These are phyloP conservation scores for Sander vitreus DNA, from an alignment of 2,113 vertebrate species.

Conservation along the genomic window DNA sequence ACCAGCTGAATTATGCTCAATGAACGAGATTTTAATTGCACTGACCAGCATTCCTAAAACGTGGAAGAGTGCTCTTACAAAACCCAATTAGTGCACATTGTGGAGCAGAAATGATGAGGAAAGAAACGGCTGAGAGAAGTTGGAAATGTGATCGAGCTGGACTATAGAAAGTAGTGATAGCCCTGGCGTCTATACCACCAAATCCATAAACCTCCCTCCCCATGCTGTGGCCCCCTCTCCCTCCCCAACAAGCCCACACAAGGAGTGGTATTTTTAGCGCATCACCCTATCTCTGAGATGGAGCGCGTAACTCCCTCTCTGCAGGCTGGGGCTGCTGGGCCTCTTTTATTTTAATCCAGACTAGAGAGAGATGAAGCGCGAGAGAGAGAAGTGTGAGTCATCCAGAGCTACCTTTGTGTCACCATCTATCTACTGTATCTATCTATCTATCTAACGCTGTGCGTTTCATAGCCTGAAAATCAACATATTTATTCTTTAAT, in stretches of 20 bases:
- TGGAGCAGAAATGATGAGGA: conserved; percentile 22
- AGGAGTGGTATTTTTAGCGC: conserved; percentile 84
- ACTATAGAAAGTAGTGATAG: conserved; percentile 21
- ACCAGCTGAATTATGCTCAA: conserved; percentile 24
- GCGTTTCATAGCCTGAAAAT: neutral
- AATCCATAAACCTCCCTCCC: conserved; percentile 72
- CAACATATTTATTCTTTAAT: conserved; percentile 31
- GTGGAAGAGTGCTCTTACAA: conserved; percentile 25
- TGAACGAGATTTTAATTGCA: conserved; percentile 49
- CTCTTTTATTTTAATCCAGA: conserved; percentile 88
- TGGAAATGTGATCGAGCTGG: conserved; percentile 18
- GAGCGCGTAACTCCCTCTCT: conserved; percentile 83
- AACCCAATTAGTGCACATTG: conserved; percentile 46
- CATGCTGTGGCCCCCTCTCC: conserved; percentile 11
- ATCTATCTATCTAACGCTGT: conserved; percentile 27
- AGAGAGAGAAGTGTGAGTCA: conserved; percentile 81
- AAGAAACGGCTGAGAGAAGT: neutral
- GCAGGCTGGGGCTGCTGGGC: conserved; percentile 82
- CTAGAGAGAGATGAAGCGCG: conserved; percentile 69
- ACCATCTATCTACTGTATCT: conserved; percentile 61
- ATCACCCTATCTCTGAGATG: conserved; percentile 83
- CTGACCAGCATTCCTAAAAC: conserved; percentile 56
- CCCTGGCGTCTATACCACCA: conserved; percentile 47
- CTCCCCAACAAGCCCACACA: conserved; percentile 79
- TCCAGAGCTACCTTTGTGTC: conserved; percentile 83